These are phyloP conservation scores for Brachycybe producta DNA, from an alignment of 2,888 invertebrate species.

Conservation along the genomic window DNA sequence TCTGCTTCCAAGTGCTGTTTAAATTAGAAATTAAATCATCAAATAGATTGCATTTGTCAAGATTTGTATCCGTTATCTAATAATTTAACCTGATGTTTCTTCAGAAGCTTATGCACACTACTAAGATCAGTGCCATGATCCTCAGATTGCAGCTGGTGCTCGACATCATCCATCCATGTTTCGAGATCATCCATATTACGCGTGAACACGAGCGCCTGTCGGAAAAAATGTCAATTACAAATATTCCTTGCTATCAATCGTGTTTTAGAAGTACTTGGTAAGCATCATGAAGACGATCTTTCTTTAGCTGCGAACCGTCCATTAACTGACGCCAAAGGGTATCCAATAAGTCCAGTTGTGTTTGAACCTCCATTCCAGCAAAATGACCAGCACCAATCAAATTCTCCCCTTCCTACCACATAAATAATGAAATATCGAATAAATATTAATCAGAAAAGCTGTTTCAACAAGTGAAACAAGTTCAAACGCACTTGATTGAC, in stretches of 20 bases:
- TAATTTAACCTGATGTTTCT: conserved; percentile 38
- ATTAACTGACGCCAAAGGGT: conserved; percentile 75
- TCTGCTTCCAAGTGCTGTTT: conserved; percentile 62
- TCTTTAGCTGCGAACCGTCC: conserved; percentile 66
- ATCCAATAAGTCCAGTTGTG: conserved; percentile 68
- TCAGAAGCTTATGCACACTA: conserved; percentile 62
- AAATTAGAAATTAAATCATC: too few relatives aligned
- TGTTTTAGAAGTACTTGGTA: conserved; percentile 42
- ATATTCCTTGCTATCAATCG: not conserved
- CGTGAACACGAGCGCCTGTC: conserved; percentile 65
- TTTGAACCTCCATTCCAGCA: conserved; percentile 70
- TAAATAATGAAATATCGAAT: conserved; percentile 12
- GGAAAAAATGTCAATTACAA: not conserved
- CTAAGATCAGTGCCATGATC: conserved; percentile 79
- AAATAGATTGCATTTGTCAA: not conserved
- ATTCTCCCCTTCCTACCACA: conserved; percentile 33
- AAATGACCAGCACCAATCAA: conserved; percentile 66
- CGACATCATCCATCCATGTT: conserved; percentile 81
- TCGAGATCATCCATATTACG: conserved; percentile 85
- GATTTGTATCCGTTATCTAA: too few relatives aligned
- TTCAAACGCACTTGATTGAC: conserved; percentile 47
- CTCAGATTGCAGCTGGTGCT: conserved; percentile 56
- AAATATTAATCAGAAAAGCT: not conserved
- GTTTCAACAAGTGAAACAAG: not conserved
- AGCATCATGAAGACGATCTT: conserved; percentile 73